These are phyloP conservation scores for Caerostris extrusa DNA, from an alignment of 1,140 invertebrate genomes.

Conservation along the genomic window DNA sequence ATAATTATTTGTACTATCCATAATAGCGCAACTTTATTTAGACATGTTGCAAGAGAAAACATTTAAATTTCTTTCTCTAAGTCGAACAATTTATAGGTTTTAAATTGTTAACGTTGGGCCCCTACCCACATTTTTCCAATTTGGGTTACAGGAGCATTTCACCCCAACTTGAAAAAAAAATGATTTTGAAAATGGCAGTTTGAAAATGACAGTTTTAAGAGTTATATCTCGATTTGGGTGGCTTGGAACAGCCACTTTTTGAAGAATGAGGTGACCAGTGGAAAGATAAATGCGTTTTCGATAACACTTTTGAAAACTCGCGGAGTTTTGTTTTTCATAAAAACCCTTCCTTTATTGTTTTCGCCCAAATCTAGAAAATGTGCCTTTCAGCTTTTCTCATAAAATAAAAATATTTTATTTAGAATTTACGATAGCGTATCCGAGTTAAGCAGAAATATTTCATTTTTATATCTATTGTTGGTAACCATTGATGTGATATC, in stretches of 20 bases:
- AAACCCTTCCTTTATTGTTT: background rate
- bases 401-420: background rate
- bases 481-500: too few species aligned
- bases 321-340: background rate
- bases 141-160: constrained; percentile 10
- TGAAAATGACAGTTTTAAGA: constrained; percentile 74
- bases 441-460: background rate
- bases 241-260: constrained; percentile 46
- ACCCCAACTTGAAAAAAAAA: background rate
- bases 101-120: constrained; percentile 6
- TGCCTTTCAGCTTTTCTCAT: background rate
- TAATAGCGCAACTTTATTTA: too few species aligned
- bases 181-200: constrained; percentile 70
- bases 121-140: constrained; percentile 20
- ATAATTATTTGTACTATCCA: too few species aligned
- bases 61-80: background rate
- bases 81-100: constrained; percentile 28
- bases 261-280: constrained; percentile 53
- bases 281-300: constrained; percentile 72
- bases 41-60: too few species aligned
- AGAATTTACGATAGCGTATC: background rate
- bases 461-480: too few species aligned
- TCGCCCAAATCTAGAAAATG: background rate
- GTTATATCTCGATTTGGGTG: constrained; percentile 63
- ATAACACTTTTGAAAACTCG: constrained; percentile 68